A percentile compares a stretch with the other conserved stretches of the same genome.
These are phyloP conservation scores for Sinocyclocheilus rhinocerous DNA, from an alignment of 2,113 vertebrate species.

Conservation along the genomic window DNA sequence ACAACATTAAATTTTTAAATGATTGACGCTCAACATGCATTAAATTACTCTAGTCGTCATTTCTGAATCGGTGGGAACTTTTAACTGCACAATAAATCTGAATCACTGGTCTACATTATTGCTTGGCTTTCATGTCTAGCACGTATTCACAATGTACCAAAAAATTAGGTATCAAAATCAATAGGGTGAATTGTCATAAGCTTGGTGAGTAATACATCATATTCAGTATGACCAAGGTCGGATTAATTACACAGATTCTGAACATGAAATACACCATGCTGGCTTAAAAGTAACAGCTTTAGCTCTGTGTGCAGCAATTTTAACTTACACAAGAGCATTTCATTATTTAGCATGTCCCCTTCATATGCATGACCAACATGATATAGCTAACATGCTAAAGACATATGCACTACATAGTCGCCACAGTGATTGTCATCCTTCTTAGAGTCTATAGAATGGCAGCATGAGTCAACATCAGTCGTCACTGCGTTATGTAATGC, in stretches of 20 bases:
- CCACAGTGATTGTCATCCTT: neutral
- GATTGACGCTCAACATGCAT: neutral
- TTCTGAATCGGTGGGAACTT: neutral
- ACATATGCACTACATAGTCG: neutral
- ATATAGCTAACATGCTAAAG: slow-evolving; percentile 3
- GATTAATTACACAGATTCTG: slow-evolving; percentile 57
- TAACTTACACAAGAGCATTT: neutral
- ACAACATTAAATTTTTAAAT: slow-evolving; percentile 4
- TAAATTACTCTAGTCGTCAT: slow-evolving; percentile 12
- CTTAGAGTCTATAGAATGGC: neutral
- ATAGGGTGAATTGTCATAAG: slow-evolving; percentile 49
- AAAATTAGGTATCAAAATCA: slow-evolving; percentile 54
- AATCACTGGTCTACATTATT: slow-evolving; percentile 15
- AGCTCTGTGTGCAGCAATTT: neutral
- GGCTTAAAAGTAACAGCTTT: slow-evolving; percentile 25
- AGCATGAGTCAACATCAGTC: slow-evolving; percentile 5
- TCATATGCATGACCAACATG: neutral
- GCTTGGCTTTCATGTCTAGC: slow-evolving; percentile 38
- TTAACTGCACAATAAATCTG: slow-evolving; percentile 48
- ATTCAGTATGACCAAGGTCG: slow-evolving; percentile 42
- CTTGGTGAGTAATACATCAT: slow-evolving; percentile 37
- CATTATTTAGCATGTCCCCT: neutral
- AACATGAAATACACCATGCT: slow-evolving; percentile 51
- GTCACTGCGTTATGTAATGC: neutral
- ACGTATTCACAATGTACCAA: slow-evolving; percentile 34